Percentiles rank a stretch among this genome's conserved stretches.
phyloP scores from a whole-genome alignment of 2,797 vertebrate species.

The Sebastes flavidus region DNA sequence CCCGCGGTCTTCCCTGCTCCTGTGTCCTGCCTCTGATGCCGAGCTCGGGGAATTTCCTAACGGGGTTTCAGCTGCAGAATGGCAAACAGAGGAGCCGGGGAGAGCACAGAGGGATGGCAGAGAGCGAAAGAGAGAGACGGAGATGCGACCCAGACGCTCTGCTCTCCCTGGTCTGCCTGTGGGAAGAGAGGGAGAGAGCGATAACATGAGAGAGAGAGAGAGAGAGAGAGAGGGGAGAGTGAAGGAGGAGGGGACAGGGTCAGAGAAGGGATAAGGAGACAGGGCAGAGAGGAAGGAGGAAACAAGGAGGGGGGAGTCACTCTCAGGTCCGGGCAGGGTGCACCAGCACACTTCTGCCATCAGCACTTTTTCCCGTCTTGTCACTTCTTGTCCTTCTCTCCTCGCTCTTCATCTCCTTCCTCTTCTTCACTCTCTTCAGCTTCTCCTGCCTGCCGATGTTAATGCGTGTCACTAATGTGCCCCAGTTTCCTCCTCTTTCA shows the following conservation, averaged over 20 bases:
- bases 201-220: constrained; percentile 8
- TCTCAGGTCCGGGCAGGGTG: constrained; percentile 55
- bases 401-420: constrained; percentile 2
- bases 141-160: constrained; percentile 50
- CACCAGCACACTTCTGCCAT: constrained; percentile 61
- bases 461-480: constrained; percentile 57
- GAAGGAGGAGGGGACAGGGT: constrained; percentile 60
- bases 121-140: constrained; percentile 24
- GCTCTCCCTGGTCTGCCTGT: constrained; percentile 63
- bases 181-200: constrained; percentile 34
- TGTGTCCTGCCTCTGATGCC: constrained; percentile 29
- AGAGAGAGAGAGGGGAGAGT: constrained; percentile 20
- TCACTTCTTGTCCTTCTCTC: constrained; percentile 33
- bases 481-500: constrained; percentile 56
- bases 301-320: constrained; percentile 19
- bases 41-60: constrained; percentile 7
- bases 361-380: constrained; percentile 54
- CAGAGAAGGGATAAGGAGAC: constrained; percentile 11
- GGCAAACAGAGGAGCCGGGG: constrained; percentile 51
- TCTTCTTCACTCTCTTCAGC: constrained; percentile 3
- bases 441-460: constrained; percentile 36
- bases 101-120: constrained; percentile 43
- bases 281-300: constrained; percentile 21
- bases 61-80: constrained; percentile 49
- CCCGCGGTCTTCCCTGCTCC: constrained; percentile 14